phyloP scores from a whole-genome alignment of 2,888 invertebrate genomes.

The Heteromyza rotundicornis region DNA sequence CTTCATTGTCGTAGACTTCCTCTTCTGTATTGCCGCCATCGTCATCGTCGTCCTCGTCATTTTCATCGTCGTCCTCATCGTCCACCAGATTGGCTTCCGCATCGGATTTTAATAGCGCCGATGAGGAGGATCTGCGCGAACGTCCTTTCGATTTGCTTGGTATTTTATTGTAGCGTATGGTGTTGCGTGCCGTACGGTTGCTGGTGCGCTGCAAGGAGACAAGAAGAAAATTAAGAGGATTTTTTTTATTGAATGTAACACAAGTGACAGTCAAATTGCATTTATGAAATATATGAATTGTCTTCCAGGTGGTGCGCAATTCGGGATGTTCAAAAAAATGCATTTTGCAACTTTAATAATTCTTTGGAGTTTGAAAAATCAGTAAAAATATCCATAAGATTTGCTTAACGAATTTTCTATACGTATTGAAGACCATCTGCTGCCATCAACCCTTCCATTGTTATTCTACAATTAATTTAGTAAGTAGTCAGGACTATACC shows the following conservation, averaged over 20 bases:
- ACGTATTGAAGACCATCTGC: too few species aligned
- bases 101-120: constrained; percentile 39
- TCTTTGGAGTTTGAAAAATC: too few species aligned
- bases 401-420: too few species aligned
- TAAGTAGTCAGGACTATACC: too few species aligned
- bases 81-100: constrained; percentile 41
- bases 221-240: too few species aligned
- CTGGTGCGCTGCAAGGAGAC: constrained; percentile 52
- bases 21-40: constrained; percentile 11
- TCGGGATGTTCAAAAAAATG: not conserved
- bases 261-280: too few species aligned
- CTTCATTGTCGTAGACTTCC: constrained; percentile 3
- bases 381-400: too few species aligned
- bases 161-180: constrained; percentile 57
- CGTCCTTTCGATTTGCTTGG: constrained; percentile 39
- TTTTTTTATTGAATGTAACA: too few species aligned
- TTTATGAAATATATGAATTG: too few species aligned
- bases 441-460: too few species aligned
- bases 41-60: constrained; percentile 43
- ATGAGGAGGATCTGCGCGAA: constrained; percentile 32
- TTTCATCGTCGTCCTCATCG: constrained; percentile 36
- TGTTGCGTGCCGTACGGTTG: constrained; percentile 47
- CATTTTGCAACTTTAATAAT: not conserved
- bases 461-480: too few species aligned
- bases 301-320: too few species aligned